A percentile compares a stretch with the other conserved stretches of the same genome.
Conservation (phyloP, 2,113 vertebrate species). For the Petaurus breviceps region DNA sequence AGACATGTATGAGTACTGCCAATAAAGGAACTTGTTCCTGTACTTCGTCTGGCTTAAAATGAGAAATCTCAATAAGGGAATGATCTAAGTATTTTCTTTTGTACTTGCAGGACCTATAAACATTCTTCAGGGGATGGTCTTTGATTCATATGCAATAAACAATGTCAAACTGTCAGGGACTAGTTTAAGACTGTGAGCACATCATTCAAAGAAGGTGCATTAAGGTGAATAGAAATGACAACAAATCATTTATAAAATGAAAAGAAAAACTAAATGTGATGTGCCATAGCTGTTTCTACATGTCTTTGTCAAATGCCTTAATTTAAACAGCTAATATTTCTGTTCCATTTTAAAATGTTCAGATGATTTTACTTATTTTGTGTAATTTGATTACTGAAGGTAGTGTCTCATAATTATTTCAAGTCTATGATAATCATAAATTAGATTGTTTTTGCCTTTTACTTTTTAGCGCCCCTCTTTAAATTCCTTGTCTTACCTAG, state of each 20-base stretch:
- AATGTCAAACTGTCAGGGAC: background rate
- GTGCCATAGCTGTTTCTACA: background rate
- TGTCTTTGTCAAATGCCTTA: background rate
- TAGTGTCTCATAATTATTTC: background rate
- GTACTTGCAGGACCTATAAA: background rate
- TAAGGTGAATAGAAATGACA: background rate
- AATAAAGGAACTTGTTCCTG: background rate
- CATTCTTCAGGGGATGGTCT: background rate
- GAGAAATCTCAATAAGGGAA: constrained; percentile 36
- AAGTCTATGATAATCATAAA: constrained; percentile 29
- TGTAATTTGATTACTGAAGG: background rate
- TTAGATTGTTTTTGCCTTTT: background rate
- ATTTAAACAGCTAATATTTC: background rate
- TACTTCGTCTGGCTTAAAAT: constrained; percentile 36
- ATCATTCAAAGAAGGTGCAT: background rate
- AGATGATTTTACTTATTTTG: background rate
- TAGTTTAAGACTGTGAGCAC: background rate
- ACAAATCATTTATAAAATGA: constrained; percentile 17
- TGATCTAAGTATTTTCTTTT: background rate
- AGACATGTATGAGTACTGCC: constrained; percentile 49
- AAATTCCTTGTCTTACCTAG: background rate
- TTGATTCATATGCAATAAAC: background rate
- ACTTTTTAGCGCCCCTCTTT: background rate
- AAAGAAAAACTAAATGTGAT: constrained; percentile 21
- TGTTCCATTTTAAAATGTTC: background rate